These are phyloP conservation scores for Python bivittatus DNA, from an alignment of 2,113 vertebrate species.

Conservation along the genomic window DNA sequence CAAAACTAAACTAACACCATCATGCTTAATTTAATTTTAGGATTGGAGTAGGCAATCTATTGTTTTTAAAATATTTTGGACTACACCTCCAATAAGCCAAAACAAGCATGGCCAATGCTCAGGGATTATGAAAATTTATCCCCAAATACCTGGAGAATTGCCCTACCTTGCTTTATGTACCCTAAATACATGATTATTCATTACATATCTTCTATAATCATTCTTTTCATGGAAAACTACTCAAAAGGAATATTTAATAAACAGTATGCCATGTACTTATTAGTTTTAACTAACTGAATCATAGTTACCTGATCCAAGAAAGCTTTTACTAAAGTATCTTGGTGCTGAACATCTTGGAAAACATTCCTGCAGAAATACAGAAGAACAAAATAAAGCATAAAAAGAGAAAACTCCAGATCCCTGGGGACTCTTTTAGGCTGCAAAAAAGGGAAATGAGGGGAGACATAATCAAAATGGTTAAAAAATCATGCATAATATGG, in stretches of 20 bases:
- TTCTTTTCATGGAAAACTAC: neutral
- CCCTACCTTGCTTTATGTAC: neutral
- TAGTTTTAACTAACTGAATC: conserved; percentile 5
- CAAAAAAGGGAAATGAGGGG: neutral
- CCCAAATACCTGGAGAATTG: neutral
- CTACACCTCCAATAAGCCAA: neutral
- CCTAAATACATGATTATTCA: neutral
- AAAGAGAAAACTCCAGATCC: neutral
- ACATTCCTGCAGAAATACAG: conserved; percentile 81
- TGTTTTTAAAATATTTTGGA: neutral
- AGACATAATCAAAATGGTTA: neutral
- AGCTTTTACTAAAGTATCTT: conserved; percentile 90
- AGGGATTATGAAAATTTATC: neutral
- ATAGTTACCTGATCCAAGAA: conserved; percentile 91
- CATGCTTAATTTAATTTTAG: neutral
- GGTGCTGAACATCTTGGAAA: conserved; percentile 94
- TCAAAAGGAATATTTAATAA: neutral
- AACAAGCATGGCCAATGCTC: neutral
- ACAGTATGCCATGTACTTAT: neutral
- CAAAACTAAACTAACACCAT: neutral
- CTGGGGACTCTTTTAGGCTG: neutral
- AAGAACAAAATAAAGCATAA: neutral
- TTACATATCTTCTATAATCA: neutral
- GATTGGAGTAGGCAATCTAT: neutral
- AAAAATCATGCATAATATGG: neutral